A percentile compares a stretch with the other conserved stretches of the same genome.
Conservation (phyloP, 2,797 vertebrate genomes). For the Acridotheres tristis region DNA sequence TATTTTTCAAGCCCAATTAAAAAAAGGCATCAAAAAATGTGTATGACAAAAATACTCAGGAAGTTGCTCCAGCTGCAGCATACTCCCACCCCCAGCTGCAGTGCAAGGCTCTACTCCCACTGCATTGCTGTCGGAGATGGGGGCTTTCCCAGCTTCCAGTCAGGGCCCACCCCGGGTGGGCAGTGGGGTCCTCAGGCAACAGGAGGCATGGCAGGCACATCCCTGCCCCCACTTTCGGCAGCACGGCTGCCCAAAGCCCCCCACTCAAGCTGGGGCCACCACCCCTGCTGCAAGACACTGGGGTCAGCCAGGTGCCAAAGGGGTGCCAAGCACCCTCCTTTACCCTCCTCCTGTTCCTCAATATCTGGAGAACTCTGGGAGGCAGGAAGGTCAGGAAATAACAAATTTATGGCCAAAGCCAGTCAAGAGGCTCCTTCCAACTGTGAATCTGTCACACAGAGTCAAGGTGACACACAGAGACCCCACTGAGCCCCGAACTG, state of each 20-base stretch:
- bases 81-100: background rate
- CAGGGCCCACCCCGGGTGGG: no score
- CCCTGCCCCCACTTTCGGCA: background rate
- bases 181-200: background rate
- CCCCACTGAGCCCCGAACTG: background rate
- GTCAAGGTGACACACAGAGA: rapidly evolving
- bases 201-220: background rate
- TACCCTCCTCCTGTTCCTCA: background rate
- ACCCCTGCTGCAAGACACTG: background rate
- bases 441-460: background rate
- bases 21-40: background rate
- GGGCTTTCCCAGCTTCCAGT: background rate
- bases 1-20: background rate
- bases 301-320: rapidly evolving
- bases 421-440: background rate
- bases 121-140: rapidly evolving
- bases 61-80: background rate
- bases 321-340: background rate
- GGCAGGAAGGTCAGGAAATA: background rate
- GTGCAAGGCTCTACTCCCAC: rapidly evolving
- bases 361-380: background rate
- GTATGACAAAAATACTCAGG: background rate
- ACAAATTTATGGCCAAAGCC: background rate
- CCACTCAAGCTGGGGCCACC: background rate
- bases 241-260: background rate